A percentile compares a stretch with the other conserved stretches of the same genome.
phyloP scores from a whole-genome alignment of 2,888 invertebrate genomes.

The Drosophila gaucha region DNA sequence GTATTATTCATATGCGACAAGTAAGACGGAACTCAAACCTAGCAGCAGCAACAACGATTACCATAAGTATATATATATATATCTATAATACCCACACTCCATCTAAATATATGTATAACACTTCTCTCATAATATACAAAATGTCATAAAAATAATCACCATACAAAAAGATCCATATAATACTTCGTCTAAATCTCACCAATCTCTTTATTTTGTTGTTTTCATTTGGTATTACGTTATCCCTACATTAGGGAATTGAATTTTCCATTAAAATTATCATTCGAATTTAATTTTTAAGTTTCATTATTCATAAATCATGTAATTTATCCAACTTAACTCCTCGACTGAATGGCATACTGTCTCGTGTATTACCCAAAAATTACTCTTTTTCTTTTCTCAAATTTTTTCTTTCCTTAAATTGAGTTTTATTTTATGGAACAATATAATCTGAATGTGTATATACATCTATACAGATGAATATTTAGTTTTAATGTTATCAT shows the following conservation, averaged over 20 bases:
- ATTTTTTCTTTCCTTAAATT: not conserved
- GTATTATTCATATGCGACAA: constrained; percentile 58
- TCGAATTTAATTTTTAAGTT: not conserved
- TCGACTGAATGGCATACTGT: not conserved
- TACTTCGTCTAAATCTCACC: not conserved
- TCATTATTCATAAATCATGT: not conserved
- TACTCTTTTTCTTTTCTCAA: too few relatives aligned
- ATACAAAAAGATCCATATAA: not conserved
- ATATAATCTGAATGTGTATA: constrained; percentile 49
- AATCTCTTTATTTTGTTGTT: constrained; percentile 9
- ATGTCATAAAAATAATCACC: not conserved
- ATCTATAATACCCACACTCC: not conserved
- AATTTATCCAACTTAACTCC: not conserved
- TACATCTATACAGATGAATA: constrained; percentile 29
- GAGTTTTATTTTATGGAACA: constrained; percentile 1
- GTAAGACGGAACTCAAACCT: constrained; percentile 68
- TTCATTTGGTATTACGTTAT: constrained; percentile 11
- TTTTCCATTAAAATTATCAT: not conserved
- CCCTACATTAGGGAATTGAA: not conserved
- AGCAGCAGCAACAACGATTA: constrained; percentile 56
- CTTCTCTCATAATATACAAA: not conserved
- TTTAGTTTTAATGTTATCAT: constrained; percentile 34
- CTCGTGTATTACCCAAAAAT: not conserved
- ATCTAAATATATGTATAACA: not conserved
- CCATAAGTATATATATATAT: constrained; percentile 15